Conservation (phyloP, 1,140 invertebrate genomes). For the Leguminivora glycinivorella region DNA sequence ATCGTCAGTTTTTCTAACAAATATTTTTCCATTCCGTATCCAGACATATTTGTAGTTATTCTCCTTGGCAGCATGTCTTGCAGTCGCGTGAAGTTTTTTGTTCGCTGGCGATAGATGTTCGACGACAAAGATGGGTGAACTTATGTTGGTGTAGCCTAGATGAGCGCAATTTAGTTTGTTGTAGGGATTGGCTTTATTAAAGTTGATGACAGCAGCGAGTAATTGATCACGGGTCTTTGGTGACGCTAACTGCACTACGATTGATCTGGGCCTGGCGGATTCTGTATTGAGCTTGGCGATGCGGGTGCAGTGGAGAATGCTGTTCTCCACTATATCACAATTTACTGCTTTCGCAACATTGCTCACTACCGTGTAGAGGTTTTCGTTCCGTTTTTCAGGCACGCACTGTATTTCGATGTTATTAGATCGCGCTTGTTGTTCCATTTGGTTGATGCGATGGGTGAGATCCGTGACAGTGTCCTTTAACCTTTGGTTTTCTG, state of each 20-base stretch:
- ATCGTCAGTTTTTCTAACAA: not conserved
- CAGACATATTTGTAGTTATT: conserved; percentile 7
- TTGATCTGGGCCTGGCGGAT: conserved; percentile 2
- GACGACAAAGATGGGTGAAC: not conserved
- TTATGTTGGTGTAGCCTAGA: not conserved
- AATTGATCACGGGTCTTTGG: not conserved
- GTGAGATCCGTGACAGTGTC: too few relatives aligned
- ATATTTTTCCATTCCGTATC: not conserved
- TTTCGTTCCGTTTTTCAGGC: too few relatives aligned
- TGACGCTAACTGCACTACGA: conserved; percentile 5
- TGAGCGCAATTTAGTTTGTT: not conserved
- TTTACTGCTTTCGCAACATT: not conserved
- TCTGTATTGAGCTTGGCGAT: conserved; percentile 23
- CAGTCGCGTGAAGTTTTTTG: conserved; percentile 1
- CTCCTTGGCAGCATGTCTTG: not conserved
- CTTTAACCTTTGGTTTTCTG: too few relatives aligned
- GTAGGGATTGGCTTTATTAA: not conserved
- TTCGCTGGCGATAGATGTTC: conserved; percentile 9
- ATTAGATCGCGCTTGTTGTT: too few relatives aligned
- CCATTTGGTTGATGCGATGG: too few relatives aligned
- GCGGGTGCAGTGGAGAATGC: not conserved
- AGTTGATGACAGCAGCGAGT: not conserved
- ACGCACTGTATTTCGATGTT: too few relatives aligned
- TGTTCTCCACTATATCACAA: not conserved
- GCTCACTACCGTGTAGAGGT: too few relatives aligned